Conservation (phyloP, 2,797 vertebrate genomes). For the Muscicapa comitata region DNA sequence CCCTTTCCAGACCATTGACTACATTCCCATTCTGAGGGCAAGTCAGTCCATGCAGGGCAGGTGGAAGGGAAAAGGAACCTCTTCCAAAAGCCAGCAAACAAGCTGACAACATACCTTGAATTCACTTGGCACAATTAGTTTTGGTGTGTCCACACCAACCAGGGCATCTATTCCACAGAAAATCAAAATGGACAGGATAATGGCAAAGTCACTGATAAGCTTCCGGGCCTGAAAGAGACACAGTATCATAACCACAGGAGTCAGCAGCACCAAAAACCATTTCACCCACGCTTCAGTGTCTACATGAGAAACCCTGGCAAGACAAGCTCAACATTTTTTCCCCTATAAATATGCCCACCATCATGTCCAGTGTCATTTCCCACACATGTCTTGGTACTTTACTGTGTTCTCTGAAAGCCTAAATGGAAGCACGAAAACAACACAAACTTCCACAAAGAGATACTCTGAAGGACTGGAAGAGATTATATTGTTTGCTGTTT, state of each 20-base stretch:
- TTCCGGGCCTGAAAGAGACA: constrained; percentile 86
- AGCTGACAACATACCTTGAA: constrained; percentile 86
- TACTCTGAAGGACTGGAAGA: background rate
- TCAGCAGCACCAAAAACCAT: fast-evolving
- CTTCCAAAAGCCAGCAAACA: background rate
- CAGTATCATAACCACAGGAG: background rate
- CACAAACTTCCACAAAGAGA: background rate
- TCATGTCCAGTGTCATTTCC: background rate
- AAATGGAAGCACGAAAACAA: background rate
- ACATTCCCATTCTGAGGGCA: background rate
- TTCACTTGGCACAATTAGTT: constrained; percentile 94
- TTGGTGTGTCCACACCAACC: constrained; percentile 94
- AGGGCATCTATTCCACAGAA: constrained; percentile 92
- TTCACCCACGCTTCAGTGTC: background rate
- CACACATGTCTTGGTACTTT: background rate
- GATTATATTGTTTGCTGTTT: background rate
- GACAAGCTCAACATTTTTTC: background rate
- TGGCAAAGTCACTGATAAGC: constrained; percentile 97
- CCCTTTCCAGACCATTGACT: background rate
- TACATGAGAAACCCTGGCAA: background rate
- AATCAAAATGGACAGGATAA: constrained; percentile 93
- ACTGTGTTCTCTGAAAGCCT: background rate
- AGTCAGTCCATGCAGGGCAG: background rate
- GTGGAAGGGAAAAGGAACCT: background rate
- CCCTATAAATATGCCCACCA: background rate